A percentile compares a stretch with the other conserved stretches of the same genome.
Evolutionary conservation across 92 coral and sea anemone species (phyloP).

Genomic region (Heliopora coerulea): DNA sequence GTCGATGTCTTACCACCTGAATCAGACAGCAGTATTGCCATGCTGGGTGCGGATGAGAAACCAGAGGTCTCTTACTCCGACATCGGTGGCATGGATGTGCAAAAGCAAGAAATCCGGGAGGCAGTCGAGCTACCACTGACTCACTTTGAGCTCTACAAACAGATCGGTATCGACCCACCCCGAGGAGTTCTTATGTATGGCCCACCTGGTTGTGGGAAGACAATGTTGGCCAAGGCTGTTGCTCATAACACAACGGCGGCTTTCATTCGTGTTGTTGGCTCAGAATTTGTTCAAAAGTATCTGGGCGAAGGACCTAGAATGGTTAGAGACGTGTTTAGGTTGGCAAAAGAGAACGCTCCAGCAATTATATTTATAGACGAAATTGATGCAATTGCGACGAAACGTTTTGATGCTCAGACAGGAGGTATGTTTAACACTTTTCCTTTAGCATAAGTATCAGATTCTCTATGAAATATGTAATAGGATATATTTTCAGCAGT

Average conservation of each 20-base stretch:
- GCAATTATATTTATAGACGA: conserved; percentile 98
- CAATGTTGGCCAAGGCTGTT: conserved; percentile 99
- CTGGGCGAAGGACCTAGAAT: conserved; percentile 99
- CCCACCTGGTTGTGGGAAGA: conserved; percentile 99
- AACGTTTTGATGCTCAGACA: conserved; percentile 99
- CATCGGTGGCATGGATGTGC: conserved; percentile 99
- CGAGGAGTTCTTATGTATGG: conserved; percentile 95
- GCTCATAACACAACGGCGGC: conserved; percentile 99
- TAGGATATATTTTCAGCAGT: no score
- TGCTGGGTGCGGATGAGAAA: conserved; percentile 91
- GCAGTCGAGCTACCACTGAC: conserved; percentile 96
- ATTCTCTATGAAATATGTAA: no score
- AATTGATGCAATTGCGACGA: conserved; percentile 99
- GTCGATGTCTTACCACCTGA: conserved; percentile 98
- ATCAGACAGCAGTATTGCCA: conserved; percentile 98
- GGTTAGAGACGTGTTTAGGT: conserved; percentile 96
- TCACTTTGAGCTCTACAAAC: conserved; percentile 98
- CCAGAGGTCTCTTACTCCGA: conserved; percentile 87
- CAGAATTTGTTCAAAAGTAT: conserved; percentile 98
- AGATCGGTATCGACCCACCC: conserved; percentile 99
- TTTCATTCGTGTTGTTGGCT: conserved; percentile 97
- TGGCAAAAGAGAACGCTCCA: conserved; percentile 99
- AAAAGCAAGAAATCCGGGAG: conserved; percentile 97
- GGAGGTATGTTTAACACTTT: no score
- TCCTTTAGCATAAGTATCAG: no score